A percentile compares a stretch with the other conserved stretches of the same genome.
phyloP scores from a whole-genome alignment of 2,888 invertebrate species.

The Melanostoma scalare region DNA sequence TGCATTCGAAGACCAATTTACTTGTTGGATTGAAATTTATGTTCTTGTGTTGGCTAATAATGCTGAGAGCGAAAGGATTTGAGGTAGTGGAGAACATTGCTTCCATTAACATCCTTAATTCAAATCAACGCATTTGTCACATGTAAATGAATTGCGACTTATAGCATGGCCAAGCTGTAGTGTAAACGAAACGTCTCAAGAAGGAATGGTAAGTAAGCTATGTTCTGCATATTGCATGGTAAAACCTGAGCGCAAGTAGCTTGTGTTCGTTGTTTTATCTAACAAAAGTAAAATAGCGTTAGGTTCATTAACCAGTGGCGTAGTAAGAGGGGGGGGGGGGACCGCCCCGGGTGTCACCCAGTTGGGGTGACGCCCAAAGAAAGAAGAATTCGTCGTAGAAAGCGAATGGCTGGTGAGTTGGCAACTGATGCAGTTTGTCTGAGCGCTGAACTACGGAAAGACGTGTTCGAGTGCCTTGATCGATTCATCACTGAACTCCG shows the following conservation, averaged over 20 bases:
- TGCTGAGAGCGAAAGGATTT: neutral
- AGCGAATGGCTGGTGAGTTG: no score
- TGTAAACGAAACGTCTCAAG: conserved; percentile 1
- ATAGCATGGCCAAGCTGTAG: neutral
- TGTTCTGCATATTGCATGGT: neutral
- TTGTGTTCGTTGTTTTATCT: no score
- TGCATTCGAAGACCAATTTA: conserved; percentile 47
- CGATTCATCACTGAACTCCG: no score
- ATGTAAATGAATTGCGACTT: conserved; percentile 5
- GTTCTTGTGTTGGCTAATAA: conserved; percentile 12
- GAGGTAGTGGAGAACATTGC: neutral
- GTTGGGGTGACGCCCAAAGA: no score
- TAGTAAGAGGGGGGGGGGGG: no score
- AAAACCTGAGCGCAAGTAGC: neutral
- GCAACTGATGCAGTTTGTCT: no score
- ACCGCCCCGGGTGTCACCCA: no score
- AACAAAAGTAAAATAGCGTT: no score
- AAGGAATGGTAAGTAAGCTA: neutral
- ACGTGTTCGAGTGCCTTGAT: no score
- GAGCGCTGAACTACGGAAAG: no score
- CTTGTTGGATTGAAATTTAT: conserved; percentile 62
- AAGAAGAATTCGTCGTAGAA: no score
- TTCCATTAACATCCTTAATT: neutral
- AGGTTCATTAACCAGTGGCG: no score
- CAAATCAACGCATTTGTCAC: conserved; percentile 7